Percentiles rank a stretch among this genome's conserved stretches.
phyloP scores from a whole-genome alignment of 2,797 vertebrate genomes.

The Caiman crocodilus region DNA sequence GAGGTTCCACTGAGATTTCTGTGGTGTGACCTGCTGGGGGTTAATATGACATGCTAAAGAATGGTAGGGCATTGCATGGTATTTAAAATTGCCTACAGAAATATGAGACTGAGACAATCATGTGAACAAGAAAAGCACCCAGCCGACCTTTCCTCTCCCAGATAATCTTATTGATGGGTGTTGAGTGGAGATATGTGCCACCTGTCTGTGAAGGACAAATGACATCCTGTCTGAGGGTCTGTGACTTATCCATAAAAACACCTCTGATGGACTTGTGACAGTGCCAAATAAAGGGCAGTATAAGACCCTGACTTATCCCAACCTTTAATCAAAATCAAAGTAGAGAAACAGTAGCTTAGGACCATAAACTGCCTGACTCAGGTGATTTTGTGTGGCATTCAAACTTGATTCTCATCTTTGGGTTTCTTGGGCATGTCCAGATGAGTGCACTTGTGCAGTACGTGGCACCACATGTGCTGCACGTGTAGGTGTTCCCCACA shows the following conservation, averaged over 20 bases:
- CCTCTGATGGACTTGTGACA: slow-evolving; percentile 10
- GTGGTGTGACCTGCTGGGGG: slow-evolving; percentile 8
- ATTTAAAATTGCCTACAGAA: slow-evolving; percentile 43
- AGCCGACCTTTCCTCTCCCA: slow-evolving; percentile 59
- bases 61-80: background rate
- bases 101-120: slow-evolving; percentile 35
- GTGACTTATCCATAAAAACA: slow-evolving; percentile 12
- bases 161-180: slow-evolving; percentile 48
- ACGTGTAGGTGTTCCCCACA: too few relatives aligned
- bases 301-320: background rate
- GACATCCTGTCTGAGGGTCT: background rate
- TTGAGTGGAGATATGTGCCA: background rate
- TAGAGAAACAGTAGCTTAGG: background rate
- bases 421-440: too few relatives aligned
- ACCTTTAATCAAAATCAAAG: background rate
- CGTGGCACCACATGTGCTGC: too few relatives aligned
- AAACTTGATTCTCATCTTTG: background rate
- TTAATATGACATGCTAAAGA: background rate
- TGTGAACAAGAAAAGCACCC: slow-evolving; percentile 44
- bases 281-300: background rate
- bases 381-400: background rate
- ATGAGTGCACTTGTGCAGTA: too few relatives aligned
- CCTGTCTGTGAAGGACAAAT: slow-evolving; percentile 22
- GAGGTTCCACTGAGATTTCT: background rate
- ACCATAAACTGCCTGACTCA: background rate